phyloP scores from a whole-genome alignment of 1,140 invertebrate genomes.

The Leptonema lineaticorne region DNA sequence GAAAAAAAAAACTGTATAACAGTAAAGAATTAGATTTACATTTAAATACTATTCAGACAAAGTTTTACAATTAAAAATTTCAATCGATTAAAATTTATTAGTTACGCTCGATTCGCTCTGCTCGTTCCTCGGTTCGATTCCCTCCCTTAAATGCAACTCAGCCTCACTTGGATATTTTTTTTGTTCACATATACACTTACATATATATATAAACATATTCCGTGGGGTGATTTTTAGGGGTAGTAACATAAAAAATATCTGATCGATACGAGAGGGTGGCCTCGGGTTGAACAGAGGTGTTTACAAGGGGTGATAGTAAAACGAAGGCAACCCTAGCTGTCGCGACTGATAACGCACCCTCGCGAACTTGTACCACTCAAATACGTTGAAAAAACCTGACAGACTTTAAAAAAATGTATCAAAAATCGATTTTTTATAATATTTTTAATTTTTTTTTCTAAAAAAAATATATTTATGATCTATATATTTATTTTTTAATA shows the following conservation, averaged over 20 bases:
- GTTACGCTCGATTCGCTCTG: not conserved
- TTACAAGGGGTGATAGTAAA: constrained; percentile 25
- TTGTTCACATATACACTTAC: too few species aligned
- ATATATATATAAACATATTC: too few species aligned
- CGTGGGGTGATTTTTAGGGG: constrained; percentile 27
- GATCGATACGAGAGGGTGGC: constrained; percentile 37
- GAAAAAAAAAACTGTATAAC: too few species aligned
- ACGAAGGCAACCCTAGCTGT: constrained; percentile 20
- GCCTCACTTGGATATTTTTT: constrained; percentile 24
- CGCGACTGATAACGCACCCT: constrained; percentile 36
- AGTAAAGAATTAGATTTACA: too few species aligned
- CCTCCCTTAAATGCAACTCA: constrained; percentile 5
- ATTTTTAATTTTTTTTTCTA: too few species aligned
- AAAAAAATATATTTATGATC: too few species aligned
- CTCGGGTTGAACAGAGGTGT: constrained; percentile 17
- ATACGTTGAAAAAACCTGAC: constrained; percentile 26
- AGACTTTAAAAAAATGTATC: too few species aligned
- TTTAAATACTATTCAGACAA: too few species aligned
- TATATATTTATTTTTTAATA: too few species aligned
- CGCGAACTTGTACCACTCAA: constrained; percentile 14
- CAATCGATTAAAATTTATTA: too few species aligned
- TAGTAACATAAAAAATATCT: constrained; percentile 39
- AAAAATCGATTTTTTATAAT: too few species aligned
- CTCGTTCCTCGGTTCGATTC: not conserved
- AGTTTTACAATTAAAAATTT: too few species aligned